Conservation (phyloP, 1,140 invertebrate species). For the Pseudomyrmex flavicornis region DNA sequence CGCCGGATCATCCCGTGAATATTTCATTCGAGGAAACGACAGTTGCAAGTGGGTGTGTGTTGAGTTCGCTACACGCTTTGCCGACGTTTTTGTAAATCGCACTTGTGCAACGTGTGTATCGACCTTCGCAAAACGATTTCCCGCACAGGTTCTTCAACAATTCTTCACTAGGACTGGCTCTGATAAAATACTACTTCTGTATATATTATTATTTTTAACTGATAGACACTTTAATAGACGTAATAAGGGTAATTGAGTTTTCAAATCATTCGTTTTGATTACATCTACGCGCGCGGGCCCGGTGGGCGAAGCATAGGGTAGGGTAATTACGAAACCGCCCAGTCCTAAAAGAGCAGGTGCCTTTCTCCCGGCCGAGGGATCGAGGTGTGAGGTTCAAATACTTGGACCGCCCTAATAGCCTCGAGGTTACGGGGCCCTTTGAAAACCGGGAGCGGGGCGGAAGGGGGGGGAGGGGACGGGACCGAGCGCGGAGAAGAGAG, state of each 20-base stretch:
- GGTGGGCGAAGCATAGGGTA: constrained; percentile 79
- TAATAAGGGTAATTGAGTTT: constrained; percentile 84
- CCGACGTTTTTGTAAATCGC: too few species aligned
- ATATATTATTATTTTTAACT: background rate
- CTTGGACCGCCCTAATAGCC: constrained; percentile 83
- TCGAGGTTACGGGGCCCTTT: constrained; percentile 82
- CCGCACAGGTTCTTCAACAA: too few species aligned
- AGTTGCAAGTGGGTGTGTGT: background rate
- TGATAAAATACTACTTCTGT: too few species aligned
- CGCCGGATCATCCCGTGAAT: constrained; percentile 7
- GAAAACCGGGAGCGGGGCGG: constrained; percentile 62
- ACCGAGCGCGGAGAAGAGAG: background rate
- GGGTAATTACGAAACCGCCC: constrained; percentile 84
- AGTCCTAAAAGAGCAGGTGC: constrained; percentile 84
- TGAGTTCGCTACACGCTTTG: too few species aligned
- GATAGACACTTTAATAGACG: constrained; percentile 80
- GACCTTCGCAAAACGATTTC: too few species aligned
- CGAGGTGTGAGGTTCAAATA: constrained; percentile 85
- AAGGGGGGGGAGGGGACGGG: background rate
- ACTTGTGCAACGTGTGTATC: too few species aligned
- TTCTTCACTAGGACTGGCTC: too few species aligned
- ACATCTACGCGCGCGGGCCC: constrained; percentile 79
- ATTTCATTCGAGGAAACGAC: background rate
- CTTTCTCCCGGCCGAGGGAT: constrained; percentile 82
- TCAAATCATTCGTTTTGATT: constrained; percentile 85